Evolutionary conservation across 1,140 invertebrate species (phyloP), one percentile per base, ranked within the genome.

Genomic region (Ganaspis sp.): DNA sequence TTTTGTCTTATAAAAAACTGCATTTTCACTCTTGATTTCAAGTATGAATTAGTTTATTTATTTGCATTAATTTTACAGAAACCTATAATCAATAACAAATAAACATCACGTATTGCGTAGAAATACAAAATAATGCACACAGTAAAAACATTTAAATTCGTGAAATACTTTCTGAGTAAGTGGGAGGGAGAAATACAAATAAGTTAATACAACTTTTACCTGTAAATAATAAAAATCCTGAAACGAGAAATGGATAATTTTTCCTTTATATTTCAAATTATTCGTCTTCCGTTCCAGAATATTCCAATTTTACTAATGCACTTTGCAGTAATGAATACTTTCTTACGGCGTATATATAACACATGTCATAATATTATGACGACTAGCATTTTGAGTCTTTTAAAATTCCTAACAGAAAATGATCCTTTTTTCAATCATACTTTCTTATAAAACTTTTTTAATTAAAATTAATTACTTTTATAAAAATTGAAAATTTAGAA

Each of bases 401-500:
- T 45, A 72, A 72, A 72, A 72, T 72, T 53, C 21, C 26, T 72
- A 42, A 72, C 21, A 29, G 23, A 64, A 64, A 72, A 21, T 45
- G 19, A 17, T 53, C 15, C 1, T 19, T 45, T 49, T 72, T 23
- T 11, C 26, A 49, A 11, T 11, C 26, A 64, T n/a, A 49, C n/a
- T 17, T 17, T 49, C 8, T 17, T 38, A 34, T 69, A 11, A 69
- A 45, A 45, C 17, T 69, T 69, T n/a, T n/a, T n/a, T n/a, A n/a
- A n/a, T n/a, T n/a, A n/a, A n/a, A n/a, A n/a, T 74, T 69, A 1
- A 83, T 84, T 70, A 82, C 80, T 82, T 17, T 6, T 17, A 17
- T 49, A 49, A 49, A 17, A 15, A 15, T 49, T 17, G 45, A 49
- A 15, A 17, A 17, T n/a, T n/a, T n/a, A 15, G 4, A n/a, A 1